Evolutionary conservation across 92 coral and sea anemone genomes (phyloP).

Genomic region (Hydrozoanthus gracilis): DNA sequence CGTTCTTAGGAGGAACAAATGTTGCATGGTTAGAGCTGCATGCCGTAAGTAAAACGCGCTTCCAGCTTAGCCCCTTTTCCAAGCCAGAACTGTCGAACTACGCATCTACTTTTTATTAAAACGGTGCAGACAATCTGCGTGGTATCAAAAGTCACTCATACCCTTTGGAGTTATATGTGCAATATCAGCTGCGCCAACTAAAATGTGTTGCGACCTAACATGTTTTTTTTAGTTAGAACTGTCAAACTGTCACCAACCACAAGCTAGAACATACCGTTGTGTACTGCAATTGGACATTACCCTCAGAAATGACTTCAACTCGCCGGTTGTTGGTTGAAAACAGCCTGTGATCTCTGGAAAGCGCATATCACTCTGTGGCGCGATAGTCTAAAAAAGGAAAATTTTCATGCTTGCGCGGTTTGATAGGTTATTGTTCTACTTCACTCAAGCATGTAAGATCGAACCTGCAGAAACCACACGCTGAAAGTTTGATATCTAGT

Average conservation of each 20-base stretch:
- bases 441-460: slow-evolving; percentile 10
- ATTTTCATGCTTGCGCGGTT: background rate
- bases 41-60: no score
- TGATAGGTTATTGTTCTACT: slow-evolving; percentile 9
- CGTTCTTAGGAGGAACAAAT: no score
- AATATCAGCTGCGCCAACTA: background rate
- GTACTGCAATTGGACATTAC: no score
- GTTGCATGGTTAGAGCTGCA: no score
- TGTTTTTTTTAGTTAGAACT: background rate
- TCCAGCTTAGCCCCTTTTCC: background rate
- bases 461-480: slow-evolving; percentile 39
- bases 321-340: no score
- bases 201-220: background rate
- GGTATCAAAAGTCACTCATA: background rate
- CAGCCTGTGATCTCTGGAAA: background rate
- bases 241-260: background rate
- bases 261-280: no score
- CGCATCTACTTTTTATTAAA: background rate
- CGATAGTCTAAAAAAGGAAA: background rate
- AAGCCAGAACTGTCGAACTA: background rate
- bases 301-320: no score
- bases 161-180: background rate
- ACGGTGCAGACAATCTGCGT: background rate
- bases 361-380: background rate
- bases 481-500: slow-evolving; percentile 17